Evolutionary conservation across 2,113 vertebrate genomes (phyloP).

Genomic region (Sinocyclocheilus maitianheensis): DNA sequence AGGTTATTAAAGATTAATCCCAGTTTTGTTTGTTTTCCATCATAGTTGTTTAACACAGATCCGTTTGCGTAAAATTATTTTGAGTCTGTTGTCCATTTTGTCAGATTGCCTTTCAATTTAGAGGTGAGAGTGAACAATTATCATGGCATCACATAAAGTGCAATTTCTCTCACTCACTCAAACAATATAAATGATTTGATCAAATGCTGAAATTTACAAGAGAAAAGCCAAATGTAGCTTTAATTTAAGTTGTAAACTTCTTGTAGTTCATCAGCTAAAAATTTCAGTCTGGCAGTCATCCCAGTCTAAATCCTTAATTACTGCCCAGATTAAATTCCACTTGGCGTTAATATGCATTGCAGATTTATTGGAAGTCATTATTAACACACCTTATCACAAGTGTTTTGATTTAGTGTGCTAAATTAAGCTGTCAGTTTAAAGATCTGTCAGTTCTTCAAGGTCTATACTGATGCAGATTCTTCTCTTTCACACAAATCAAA

Average conservation of each 20-base stretch:
- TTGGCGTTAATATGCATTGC: slow-evolving; percentile 52
- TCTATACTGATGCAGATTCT: background rate
- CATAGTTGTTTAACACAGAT: background rate
- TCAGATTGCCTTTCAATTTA: background rate
- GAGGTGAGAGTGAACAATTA: background rate
- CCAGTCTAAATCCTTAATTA: slow-evolving; percentile 53
- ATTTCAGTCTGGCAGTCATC: slow-evolving; percentile 52
- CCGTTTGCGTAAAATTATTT: background rate
- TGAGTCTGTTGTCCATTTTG: background rate
- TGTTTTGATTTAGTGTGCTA: slow-evolving; percentile 44
- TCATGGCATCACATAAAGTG: background rate
- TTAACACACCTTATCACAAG: slow-evolving; percentile 51
- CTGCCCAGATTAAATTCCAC: slow-evolving; percentile 45
- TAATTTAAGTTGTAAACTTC: background rate
- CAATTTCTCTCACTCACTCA: background rate
- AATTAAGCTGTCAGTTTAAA: slow-evolving; percentile 40
- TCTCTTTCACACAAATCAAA: slow-evolving; percentile 2
- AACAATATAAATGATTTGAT: background rate
- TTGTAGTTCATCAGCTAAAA: background rate
- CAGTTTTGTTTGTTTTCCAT: background rate
- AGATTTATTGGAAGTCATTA: slow-evolving; percentile 55
- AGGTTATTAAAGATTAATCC: background rate
- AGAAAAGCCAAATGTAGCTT: background rate
- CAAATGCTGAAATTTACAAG: background rate
- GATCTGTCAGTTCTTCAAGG: slow-evolving; percentile 42